These are phyloP conservation scores for Thelaira solivaga DNA, from an alignment of 2,888 invertebrate species.

Conservation along the genomic window DNA sequence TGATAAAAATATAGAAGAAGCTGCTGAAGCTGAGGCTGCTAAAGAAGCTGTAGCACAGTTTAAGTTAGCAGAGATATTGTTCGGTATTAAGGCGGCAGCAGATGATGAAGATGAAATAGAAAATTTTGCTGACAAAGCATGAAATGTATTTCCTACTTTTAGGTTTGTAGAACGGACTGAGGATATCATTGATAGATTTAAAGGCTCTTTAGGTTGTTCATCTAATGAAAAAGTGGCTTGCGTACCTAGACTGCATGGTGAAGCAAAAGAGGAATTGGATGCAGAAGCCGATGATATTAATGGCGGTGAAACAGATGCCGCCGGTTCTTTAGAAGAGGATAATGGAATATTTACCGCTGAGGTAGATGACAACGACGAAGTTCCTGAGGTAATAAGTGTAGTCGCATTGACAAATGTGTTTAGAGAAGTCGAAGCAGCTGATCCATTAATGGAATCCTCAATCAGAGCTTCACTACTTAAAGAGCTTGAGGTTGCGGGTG, in stretches of 20 bases:
- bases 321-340: constrained; percentile 63
- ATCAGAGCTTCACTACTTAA: constrained; percentile 51
- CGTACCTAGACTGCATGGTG: constrained; percentile 65
- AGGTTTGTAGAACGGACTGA: constrained; percentile 24
- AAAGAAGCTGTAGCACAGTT: constrained; percentile 20
- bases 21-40: constrained; percentile 38
- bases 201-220: constrained; percentile 49
- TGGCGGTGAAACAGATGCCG: constrained; percentile 62
- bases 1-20: constrained; percentile 66
- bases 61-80: background rate
- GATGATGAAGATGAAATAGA: constrained; percentile 63
- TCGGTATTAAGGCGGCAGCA: background rate
- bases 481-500: constrained; percentile 77
- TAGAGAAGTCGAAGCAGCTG: constrained; percentile 62
- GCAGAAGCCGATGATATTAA: constrained; percentile 57
- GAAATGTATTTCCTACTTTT: constrained; percentile 34
- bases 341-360: constrained; percentile 62
- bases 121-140: constrained; percentile 27
- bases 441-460: constrained; percentile 67
- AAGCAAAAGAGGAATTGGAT: constrained; percentile 68
- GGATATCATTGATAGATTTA: constrained; percentile 54
- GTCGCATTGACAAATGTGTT: constrained; percentile 47
- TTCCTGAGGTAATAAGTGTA: constrained; percentile 29
- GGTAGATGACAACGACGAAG: constrained; percentile 43
- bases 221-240: constrained; percentile 44